Conservation (phyloP, 2,113 vertebrate genomes). For the Athene noctua region DNA sequence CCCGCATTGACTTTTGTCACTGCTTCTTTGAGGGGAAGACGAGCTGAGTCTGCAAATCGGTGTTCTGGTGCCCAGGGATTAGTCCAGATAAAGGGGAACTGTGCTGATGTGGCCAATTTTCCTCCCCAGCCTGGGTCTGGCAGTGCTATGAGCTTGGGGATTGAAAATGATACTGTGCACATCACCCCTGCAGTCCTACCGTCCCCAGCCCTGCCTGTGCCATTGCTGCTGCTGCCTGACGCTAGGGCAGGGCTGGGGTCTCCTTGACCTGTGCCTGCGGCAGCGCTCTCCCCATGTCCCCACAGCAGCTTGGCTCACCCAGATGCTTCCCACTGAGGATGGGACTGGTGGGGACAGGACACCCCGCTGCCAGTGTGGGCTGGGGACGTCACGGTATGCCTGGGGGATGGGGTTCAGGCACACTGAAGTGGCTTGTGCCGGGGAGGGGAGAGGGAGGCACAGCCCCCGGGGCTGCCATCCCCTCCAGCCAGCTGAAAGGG, state of each 20-base stretch:
- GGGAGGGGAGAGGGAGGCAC: neutral
- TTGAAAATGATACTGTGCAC: neutral
- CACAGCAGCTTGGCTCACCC: neutral
- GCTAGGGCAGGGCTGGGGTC: too few species aligned
- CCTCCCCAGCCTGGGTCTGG: neutral
- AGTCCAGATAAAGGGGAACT: neutral
- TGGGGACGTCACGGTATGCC: accelerated
- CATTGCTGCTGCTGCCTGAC: accelerated
- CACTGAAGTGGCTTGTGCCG: neutral
- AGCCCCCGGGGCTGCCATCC: neutral
- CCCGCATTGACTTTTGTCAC: neutral
- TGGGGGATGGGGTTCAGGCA: accelerated
- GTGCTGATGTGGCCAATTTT: neutral
- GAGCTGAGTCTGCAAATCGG: neutral
- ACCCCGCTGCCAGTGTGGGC: neutral
- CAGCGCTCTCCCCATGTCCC: neutral
- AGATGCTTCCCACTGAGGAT: accelerated
- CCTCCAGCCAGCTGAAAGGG: neutral
- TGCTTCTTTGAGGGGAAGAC: constrained; percentile 14
- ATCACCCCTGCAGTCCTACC: neutral
- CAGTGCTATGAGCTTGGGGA: accelerated
- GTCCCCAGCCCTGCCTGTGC: neutral
- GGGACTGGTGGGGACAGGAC: neutral
- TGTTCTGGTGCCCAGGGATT: neutral
- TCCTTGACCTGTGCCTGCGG: accelerated